A percentile compares a stretch with the other conserved stretches of the same genome.
These are phyloP conservation scores for Kryptolebias ocellatus DNA, from an alignment of 2,797 vertebrate genomes.

Conservation along the genomic window DNA sequence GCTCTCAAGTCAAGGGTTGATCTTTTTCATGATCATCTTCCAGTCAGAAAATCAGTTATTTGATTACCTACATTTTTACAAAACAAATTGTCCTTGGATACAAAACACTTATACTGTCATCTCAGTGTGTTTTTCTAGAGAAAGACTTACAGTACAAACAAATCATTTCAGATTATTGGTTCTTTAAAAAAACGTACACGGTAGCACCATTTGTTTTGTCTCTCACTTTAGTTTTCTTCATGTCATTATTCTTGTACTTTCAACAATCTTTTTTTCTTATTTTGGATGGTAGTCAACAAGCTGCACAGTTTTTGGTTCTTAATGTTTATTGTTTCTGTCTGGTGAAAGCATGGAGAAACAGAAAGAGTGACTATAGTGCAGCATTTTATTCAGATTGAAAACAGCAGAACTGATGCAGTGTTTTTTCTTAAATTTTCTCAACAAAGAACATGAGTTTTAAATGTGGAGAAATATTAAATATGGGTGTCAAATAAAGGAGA, in stretches of 20 bases:
- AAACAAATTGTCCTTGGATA: background rate
- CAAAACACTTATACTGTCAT: background rate
- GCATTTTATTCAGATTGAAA: conserved; percentile 10
- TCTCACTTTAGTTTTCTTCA: too few species aligned
- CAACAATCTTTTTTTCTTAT: too few species aligned
- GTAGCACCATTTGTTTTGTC: too few species aligned
- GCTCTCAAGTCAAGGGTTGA: background rate
- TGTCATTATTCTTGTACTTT: too few species aligned
- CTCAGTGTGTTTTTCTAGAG: background rate
- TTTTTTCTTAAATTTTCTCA: conserved; percentile 13
- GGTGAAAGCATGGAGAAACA: background rate
- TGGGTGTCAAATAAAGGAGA: conserved; percentile 11
- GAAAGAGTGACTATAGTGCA: background rate
- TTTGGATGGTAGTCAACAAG: background rate
- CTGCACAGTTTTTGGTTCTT: background rate
- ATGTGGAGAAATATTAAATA: conserved; percentile 12
- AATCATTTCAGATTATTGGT: too few species aligned
- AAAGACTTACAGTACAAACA: background rate
- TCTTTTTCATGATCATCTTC: background rate
- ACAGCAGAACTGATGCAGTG: background rate
- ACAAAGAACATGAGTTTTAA: conserved; percentile 6
- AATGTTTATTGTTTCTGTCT: conserved; percentile 4
- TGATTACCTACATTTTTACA: background rate
- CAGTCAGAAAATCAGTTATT: background rate
- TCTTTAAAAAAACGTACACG: too few species aligned